phyloP scores from a whole-genome alignment of 2,113 vertebrate species.

The Ifrita kowaldi region DNA sequence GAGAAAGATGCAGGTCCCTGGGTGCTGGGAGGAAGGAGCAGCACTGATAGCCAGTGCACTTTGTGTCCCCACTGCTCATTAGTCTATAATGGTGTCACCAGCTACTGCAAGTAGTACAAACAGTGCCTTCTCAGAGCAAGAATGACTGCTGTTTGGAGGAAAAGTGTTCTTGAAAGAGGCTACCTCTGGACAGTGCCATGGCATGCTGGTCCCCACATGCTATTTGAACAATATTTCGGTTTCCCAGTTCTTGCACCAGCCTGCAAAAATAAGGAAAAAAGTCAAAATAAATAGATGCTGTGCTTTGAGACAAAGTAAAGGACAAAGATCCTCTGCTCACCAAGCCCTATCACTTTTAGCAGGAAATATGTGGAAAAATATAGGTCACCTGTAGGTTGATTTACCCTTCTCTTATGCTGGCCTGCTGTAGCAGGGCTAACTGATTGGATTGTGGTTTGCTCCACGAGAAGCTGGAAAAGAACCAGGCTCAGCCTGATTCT shows the following conservation, averaged over 20 bases:
- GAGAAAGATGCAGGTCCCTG: neutral
- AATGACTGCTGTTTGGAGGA: neutral
- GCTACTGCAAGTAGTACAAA: neutral
- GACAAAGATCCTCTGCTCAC: neutral
- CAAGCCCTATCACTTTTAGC: neutral
- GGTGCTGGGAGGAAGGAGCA: neutral
- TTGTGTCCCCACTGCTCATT: neutral
- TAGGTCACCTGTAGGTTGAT: neutral
- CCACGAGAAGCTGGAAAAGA: neutral
- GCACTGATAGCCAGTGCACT: neutral
- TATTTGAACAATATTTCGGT: slow-evolving; percentile 61
- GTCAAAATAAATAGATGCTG: neutral
- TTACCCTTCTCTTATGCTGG: neutral
- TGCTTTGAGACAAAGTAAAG: neutral
- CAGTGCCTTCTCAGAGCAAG: neutral
- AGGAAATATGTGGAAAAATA: neutral
- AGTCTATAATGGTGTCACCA: neutral
- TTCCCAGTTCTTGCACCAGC: slow-evolving; percentile 19
- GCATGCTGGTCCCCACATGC: slow-evolving; percentile 74
- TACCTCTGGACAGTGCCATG: slow-evolving; percentile 74
- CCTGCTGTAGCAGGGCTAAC: neutral
- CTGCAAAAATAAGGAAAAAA: slow-evolving; percentile 23
- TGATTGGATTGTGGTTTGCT: neutral
- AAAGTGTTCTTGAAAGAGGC: neutral
- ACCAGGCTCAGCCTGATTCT: neutral